Percentiles rank a stretch among this genome's conserved stretches.
These are phyloP conservation scores for Rhopalosiphum padi DNA, from an alignment of 1,140 invertebrate species.

Conservation along the genomic window DNA sequence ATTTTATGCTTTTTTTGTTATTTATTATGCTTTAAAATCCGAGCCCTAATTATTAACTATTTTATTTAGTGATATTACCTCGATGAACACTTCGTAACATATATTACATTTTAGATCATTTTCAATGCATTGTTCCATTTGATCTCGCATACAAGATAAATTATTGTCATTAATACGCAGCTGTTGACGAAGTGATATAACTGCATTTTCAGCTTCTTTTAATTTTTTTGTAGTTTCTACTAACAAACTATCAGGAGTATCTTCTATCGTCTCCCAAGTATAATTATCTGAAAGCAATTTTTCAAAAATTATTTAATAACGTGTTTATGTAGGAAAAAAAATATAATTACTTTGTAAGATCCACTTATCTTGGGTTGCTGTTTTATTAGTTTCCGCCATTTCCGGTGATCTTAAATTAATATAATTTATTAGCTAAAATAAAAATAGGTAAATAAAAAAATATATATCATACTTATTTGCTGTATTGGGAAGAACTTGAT, in stretches of 20 bases:
- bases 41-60: not conserved
- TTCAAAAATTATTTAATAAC: not conserved
- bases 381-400: not conserved
- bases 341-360: conserved; percentile 12
- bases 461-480: conserved; percentile 23
- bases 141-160: conserved; percentile 33
- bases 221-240: conserved; percentile 44
- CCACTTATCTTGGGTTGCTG: not conserved
- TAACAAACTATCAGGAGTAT: conserved; percentile 30
- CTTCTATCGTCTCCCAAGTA: not conserved
- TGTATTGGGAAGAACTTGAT: not conserved
- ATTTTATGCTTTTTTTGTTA: too few species aligned
- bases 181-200: conserved; percentile 21
- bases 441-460: not conserved
- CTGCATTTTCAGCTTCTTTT: conserved; percentile 32
- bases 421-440: not conserved
- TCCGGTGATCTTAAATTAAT: not conserved
- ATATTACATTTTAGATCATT: conserved; percentile 48
- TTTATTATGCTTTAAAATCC: too few species aligned
- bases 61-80: conserved; percentile 12
- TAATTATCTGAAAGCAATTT: not conserved
- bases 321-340: not conserved
- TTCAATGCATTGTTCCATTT: conserved; percentile 20
- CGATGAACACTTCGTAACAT: conserved; percentile 43
- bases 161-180: not conserved